Conservation (phyloP, 2,888 invertebrate species). For the Chrysolina oricalcia region DNA sequence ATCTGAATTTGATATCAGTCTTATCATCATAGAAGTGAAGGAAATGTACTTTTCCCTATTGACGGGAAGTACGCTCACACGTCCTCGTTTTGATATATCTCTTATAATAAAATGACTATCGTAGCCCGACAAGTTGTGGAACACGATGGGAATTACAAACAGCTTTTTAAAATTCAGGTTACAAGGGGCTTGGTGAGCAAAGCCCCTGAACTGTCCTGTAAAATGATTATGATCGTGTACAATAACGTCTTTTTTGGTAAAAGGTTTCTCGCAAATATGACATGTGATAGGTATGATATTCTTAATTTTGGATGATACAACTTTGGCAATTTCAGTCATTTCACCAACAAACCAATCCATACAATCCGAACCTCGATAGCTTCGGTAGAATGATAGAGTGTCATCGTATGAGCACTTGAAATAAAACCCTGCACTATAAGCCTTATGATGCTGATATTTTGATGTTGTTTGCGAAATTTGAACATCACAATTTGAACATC, state of each 20-base stretch:
- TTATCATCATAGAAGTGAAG: not conserved
- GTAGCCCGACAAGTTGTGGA: constrained; percentile 62
- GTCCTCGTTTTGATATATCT: constrained; percentile 52
- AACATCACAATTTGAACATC: constrained; percentile 47
- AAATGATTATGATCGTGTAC: constrained; percentile 60
- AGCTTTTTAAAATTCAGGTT: constrained; percentile 62
- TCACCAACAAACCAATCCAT: constrained; percentile 24
- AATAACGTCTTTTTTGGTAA: too few relatives aligned
- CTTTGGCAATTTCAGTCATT: constrained; percentile 14
- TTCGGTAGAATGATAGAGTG: constrained; percentile 38
- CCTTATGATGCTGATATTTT: constrained; percentile 47
- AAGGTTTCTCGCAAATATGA: too few relatives aligned
- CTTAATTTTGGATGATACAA: constrained; percentile 2
- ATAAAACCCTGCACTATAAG: constrained; percentile 55
- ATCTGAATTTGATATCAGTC: constrained; percentile 13
- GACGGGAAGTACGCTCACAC: constrained; percentile 56
- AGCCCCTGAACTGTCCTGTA: constrained; percentile 59
- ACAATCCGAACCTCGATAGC: constrained; percentile 34
- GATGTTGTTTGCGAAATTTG: not conserved
- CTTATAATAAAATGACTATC: constrained; percentile 61
- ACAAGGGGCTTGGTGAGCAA: constrained; percentile 57
- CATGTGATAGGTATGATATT: constrained; percentile 9
- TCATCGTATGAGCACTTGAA: constrained; percentile 55
- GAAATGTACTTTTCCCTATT: constrained; percentile 62
- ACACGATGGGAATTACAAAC: constrained; percentile 60